Base-by-base conservation (phyloP, 2,113 vertebrate species). In the Sceloporus tristichus region DNA sequence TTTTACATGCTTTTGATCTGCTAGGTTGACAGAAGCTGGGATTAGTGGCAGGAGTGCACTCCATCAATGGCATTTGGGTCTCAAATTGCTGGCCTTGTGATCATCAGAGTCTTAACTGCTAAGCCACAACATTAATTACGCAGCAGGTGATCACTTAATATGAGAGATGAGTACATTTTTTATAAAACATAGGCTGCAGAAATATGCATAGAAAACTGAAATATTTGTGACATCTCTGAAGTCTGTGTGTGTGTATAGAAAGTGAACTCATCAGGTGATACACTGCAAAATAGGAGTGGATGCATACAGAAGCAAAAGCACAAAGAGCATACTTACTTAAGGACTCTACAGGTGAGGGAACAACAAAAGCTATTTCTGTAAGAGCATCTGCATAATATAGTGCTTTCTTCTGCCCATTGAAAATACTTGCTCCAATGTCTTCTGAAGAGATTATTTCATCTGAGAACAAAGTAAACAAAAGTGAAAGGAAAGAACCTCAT, bases 281-380 rank as follows among this genome's bases (percentile, higher is more conserved):
- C 21, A 16, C 29, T 59, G 18, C 48, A 87, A 74, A 13, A 23
- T 38, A 54, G 23, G 71, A 54, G 42, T 79, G 18, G 76, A 70
- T 25, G 4, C 25, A 71, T 4, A 53, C 21, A 14, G 29, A 54
- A 73, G 13, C 53, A 56, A 18, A 68, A 27, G n/a, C 38, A 66
- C 14, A 16, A 56, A 93, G 74, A 92, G 80, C 9, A 42, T 8
- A 96, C 98, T 97, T 95, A 99, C 98, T 97, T 65, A 98, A 96
- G 79, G 97, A 97, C 91, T 98, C 98, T 90, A 97, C 95, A 10
- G 97, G 94, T n/a, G 98, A 98, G 1, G 98, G 98, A 92, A 99
- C 98, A 83, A 99, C 98, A 85, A 99, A 99, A 90, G 98, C 98
- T 4, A 99, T 98, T 94, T 99, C 98, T 1, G 98, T 99, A 92